Evolutionary conservation across 2,113 vertebrate genomes (phyloP).

Genomic region (Tragelaphus strepsiceros): DNA sequence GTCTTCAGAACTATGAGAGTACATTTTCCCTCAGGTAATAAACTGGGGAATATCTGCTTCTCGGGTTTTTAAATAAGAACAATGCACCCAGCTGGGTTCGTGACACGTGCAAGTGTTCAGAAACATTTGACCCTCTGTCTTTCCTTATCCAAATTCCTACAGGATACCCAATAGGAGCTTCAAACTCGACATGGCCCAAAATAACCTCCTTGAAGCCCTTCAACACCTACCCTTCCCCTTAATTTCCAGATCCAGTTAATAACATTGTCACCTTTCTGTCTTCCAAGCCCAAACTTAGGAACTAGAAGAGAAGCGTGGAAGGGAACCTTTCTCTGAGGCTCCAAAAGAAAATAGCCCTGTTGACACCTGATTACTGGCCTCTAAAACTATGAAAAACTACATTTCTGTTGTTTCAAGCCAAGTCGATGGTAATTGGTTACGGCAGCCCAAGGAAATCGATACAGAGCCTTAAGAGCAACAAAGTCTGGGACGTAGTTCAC

Average conservation of each 20-base stretch:
- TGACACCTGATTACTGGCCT: neutral
- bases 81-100: neutral
- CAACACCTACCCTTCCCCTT: neutral
- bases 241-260: neutral
- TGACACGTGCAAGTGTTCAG: neutral
- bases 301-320: neutral
- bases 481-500: neutral
- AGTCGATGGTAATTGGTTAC: accelerated
- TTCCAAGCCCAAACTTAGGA: neutral
- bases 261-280: neutral
- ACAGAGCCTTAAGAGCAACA: neutral
- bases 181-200: neutral
- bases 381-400: neutral
- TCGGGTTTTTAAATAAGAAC: neutral
- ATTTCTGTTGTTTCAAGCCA: neutral
- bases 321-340: neutral
- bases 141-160: neutral
- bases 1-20: neutral
- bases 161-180: neutral
- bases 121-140: neutral
- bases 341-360: neutral
- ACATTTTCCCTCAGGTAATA: neutral
- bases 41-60: neutral
- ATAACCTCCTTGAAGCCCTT: neutral
- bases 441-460: neutral